These are phyloP conservation scores for human DNA, from an alignment of 2,113 vertebrate species.

Conservation along the genomic window GRCh38 chr13:29611501-29612000, in stretches of 20 bases:
- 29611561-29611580: background rate
- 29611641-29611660: background rate
- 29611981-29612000: background rate
- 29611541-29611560: background rate
- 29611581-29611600: background rate
- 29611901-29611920: background rate
- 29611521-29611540: background rate
- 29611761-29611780: background rate
- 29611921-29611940: background rate
- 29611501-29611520: background rate
- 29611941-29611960: background rate
- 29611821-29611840: no score
- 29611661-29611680: background rate
- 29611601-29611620: background rate
- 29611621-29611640: accelerated
- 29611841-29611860: background rate
- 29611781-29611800: background rate
- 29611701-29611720: background rate
- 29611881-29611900: background rate
- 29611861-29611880: background rate
- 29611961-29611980: background rate
- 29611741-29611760: background rate
- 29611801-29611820: background rate
- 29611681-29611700: background rate
- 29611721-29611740: background rate